Percentiles rank a stretch among this genome's conserved stretches.
Evolutionary conservation across 2,888 invertebrate species (phyloP).

Genomic region (Parelbella ahira): DNA sequence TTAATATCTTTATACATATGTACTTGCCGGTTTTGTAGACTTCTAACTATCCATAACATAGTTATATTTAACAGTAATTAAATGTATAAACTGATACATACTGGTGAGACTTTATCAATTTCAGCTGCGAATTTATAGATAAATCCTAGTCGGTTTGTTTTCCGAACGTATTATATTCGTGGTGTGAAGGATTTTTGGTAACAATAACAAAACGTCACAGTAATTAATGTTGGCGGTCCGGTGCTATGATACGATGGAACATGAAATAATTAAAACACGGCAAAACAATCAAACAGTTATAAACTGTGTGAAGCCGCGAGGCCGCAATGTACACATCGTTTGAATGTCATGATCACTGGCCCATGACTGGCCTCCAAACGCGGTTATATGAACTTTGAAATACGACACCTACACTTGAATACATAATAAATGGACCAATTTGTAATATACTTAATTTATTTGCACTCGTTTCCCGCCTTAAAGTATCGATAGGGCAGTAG

Average conservation of each 20-base stretch:
- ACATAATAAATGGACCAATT: slow-evolving; percentile 28
- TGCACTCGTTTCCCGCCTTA: too few species aligned
- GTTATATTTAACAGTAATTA: too few species aligned
- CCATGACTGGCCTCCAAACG: slow-evolving; percentile 36
- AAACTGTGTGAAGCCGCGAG: slow-evolving; percentile 34
- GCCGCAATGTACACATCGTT: slow-evolving; percentile 31
- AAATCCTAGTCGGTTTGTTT: too few species aligned
- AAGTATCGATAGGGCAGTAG: too few species aligned
- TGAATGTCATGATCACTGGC: slow-evolving; percentile 41
- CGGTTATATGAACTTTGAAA: slow-evolving; percentile 28
- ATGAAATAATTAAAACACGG: slow-evolving; percentile 34
- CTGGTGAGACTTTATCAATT: too few species aligned
- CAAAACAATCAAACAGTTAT: slow-evolving; percentile 34
- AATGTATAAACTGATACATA: too few species aligned
- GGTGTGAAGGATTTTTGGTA: slow-evolving; percentile 3
- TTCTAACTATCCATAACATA: too few species aligned
- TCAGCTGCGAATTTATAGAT: too few species aligned
- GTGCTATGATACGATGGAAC: slow-evolving; percentile 7
- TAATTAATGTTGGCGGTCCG: slow-evolving; percentile 13
- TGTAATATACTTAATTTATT: slow-evolving; percentile 1
- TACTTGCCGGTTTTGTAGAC: too few species aligned
- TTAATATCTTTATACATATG: too few species aligned
- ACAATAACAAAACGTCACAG: too few species aligned
- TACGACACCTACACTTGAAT: slow-evolving; percentile 23
- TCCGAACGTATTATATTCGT: too few species aligned